These are phyloP conservation scores for Nylanderia fulva DNA, from an alignment of 1,140 invertebrate species.

Conservation along the genomic window DNA sequence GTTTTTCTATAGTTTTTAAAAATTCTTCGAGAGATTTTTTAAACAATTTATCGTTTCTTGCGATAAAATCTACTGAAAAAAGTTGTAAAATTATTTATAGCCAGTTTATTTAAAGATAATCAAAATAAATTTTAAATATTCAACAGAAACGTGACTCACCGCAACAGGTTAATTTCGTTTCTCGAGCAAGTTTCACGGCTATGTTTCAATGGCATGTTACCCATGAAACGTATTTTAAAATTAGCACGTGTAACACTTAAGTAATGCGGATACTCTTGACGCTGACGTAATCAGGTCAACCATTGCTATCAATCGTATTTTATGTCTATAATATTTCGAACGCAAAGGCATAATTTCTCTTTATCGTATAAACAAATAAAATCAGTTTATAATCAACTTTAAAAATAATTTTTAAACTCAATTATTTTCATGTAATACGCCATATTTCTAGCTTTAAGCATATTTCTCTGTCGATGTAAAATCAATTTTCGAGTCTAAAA, in stretches of 20 bases:
- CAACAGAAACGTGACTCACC: not conserved
- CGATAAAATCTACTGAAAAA: not conserved
- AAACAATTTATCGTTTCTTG: not conserved
- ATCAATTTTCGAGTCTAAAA: not conserved
- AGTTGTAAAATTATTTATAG: conserved; percentile 6
- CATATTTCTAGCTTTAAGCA: not conserved
- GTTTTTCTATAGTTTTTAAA: not conserved
- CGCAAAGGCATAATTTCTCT: not conserved
- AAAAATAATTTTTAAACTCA: not conserved
- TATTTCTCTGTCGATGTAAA: not conserved
- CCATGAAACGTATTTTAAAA: conserved; percentile 48
- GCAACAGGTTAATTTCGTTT: conserved; percentile 28
- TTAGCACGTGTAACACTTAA: conserved; percentile 17
- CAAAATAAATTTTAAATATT: not conserved
- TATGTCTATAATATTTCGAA: not conserved
- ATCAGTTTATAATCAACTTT: not conserved
- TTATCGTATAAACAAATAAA: not conserved
- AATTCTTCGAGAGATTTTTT: not conserved
- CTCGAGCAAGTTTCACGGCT: not conserved
- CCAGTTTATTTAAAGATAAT: not conserved
- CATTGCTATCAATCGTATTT: not conserved
- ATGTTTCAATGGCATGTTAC: conserved; percentile 16
- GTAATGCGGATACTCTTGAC: conserved; percentile 27
- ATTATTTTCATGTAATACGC: not conserved
- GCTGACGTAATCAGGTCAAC: conserved; percentile 60